Evolutionary conservation across 2,797 vertebrate genomes (phyloP).

Genomic region (Pantherophis alleghaniensis): DNA sequence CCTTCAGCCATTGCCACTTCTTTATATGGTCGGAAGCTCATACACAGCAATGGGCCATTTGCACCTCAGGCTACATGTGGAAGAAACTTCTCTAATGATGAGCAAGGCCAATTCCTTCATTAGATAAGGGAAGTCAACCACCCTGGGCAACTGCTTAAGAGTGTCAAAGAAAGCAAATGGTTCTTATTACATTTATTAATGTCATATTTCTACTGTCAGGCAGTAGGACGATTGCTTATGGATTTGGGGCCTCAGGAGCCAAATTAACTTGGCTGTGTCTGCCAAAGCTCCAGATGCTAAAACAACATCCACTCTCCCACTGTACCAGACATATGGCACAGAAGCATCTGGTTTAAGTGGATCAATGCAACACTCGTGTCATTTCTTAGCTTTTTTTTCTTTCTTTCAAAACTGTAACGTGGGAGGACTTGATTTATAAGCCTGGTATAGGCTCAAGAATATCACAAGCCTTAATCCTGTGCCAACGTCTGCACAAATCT

Average conservation of each 20-base stretch:
- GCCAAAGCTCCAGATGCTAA: not conserved
- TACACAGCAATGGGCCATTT: constrained; percentile 28
- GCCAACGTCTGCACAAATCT: not conserved
- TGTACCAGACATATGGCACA: not conserved
- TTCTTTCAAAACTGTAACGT: not conserved
- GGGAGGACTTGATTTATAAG: not conserved
- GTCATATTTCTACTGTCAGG: not conserved
- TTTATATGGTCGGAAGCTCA: constrained; percentile 44
- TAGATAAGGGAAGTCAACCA: constrained; percentile 15
- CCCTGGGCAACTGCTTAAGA: not conserved
- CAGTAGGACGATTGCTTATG: not conserved
- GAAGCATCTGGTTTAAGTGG: not conserved
- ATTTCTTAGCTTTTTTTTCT: not conserved
- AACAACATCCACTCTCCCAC: not conserved
- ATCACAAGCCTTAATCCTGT: not conserved
- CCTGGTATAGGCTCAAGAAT: not conserved
- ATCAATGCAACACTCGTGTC: not conserved
- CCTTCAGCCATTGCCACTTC: constrained; percentile 58
- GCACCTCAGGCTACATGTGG: constrained; percentile 22
- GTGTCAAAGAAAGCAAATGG: not conserved
- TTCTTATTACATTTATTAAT: not conserved
- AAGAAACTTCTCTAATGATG: constrained; percentile 8
- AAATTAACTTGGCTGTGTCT: not conserved
- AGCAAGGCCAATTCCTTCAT: not conserved
- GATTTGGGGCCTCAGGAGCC: not conserved